Evolutionary conservation across 2,113 vertebrate species (phyloP).

Genomic region (Pimephales promelas): DNA sequence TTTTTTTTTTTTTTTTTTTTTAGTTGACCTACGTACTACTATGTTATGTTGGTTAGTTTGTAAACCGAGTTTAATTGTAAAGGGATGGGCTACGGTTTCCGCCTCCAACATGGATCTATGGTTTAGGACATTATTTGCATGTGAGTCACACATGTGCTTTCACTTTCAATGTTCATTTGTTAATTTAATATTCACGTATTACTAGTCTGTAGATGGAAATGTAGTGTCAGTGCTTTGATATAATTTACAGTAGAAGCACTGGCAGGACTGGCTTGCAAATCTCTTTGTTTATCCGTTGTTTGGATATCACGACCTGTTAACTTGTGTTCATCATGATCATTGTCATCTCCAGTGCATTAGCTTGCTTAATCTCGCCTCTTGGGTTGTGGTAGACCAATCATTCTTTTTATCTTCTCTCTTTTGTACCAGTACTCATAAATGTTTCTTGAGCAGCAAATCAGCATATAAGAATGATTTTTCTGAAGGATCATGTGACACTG

Average conservation of each 20-base stretch:
- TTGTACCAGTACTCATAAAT: too few relatives aligned
- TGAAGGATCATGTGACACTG: too few relatives aligned
- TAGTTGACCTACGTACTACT: neutral
- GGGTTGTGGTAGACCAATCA: too few relatives aligned
- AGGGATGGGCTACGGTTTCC: slow-evolving; percentile 17
- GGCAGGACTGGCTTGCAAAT: neutral
- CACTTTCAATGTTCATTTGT: neutral
- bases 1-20: neutral
- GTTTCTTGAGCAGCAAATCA: neutral
- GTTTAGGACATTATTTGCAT: neutral
- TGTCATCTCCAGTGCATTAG: neutral
- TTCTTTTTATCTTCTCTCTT: too few relatives aligned
- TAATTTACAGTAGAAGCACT: neutral
- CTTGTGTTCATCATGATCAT: neutral
- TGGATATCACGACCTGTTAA: neutral
- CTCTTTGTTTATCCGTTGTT: neutral
- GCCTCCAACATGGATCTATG: neutral
- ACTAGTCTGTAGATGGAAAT: neutral
- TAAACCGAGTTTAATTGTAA: neutral
- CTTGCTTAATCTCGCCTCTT: neutral
- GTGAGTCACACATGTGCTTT: neutral
- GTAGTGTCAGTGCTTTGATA: neutral
- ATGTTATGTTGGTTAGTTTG: neutral
- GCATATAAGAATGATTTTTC: neutral
- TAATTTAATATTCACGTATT: neutral